These are phyloP conservation scores for Peromyscus polionotus DNA, from an alignment of 2,113 vertebrate species.

Conservation along the genomic window DNA sequence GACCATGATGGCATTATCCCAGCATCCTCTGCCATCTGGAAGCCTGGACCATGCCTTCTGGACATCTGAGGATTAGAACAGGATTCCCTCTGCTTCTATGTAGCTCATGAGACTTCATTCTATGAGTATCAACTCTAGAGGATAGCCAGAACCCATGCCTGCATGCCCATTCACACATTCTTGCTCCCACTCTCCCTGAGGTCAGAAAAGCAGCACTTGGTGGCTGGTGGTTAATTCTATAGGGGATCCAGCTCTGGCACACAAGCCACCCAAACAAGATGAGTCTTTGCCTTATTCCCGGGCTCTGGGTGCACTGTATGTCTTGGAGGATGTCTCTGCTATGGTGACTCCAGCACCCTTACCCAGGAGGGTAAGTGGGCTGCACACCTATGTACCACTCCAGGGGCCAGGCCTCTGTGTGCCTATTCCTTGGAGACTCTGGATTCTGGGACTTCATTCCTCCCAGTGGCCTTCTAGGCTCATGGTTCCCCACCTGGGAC, in stretches of 20 bases:
- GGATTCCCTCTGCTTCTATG: accelerated
- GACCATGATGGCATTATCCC: neutral
- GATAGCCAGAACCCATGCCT: accelerated
- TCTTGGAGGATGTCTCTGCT: neutral
- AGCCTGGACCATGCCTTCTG: neutral
- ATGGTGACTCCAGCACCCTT: neutral
- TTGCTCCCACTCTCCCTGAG: neutral
- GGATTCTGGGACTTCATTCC: neutral
- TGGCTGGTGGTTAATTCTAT: too few species aligned
- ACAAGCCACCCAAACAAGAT: neutral
- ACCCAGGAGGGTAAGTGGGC: too few species aligned
- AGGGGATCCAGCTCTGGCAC: neutral
- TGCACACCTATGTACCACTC: neutral
- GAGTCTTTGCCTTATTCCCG: neutral
- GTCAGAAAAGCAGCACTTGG: neutral
- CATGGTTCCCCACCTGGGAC: too few species aligned
- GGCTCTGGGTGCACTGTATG: neutral
- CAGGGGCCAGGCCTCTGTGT: neutral
- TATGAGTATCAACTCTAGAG: too few species aligned
- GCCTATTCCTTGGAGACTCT: neutral
- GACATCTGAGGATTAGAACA: neutral
- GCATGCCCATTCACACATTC: accelerated
- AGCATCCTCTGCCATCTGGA: neutral
- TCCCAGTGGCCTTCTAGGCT: neutral
- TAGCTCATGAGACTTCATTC: neutral